Conservation (phyloP, 2,113 vertebrate species). For the Tupaia tana region DNA sequence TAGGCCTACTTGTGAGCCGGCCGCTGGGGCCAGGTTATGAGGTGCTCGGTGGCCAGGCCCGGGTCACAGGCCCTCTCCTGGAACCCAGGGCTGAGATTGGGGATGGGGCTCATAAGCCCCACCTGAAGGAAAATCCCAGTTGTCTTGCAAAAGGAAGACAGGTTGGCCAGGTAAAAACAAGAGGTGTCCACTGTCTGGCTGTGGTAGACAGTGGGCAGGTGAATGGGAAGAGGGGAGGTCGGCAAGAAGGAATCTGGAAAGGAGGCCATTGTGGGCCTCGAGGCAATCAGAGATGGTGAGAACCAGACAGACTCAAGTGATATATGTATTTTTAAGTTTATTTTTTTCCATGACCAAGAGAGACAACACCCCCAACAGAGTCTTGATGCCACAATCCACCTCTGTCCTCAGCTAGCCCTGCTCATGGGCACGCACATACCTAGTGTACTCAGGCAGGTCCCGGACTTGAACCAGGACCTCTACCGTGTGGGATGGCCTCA, state of each 20-base stretch:
- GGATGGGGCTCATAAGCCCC: neutral
- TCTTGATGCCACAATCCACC: no score
- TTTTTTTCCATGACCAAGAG: no score
- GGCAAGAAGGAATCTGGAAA: neutral
- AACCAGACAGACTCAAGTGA: neutral
- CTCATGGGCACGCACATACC: no score
- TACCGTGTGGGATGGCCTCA: no score
- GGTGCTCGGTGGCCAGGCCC: neutral
- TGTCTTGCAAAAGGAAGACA: neutral
- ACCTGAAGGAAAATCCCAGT: neutral
- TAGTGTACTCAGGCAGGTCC: no score
- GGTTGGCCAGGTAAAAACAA: neutral
- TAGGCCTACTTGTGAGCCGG: neutral
- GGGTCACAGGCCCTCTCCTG: neutral
- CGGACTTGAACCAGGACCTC: no score
- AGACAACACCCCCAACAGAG: no score
- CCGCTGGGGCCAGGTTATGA: neutral
- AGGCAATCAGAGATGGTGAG: neutral
- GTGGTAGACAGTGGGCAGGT: neutral
- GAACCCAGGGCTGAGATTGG: no score
- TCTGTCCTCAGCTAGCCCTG: no score
- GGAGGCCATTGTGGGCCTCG: neutral
- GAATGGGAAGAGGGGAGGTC: neutral
- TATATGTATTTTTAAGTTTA: no score
- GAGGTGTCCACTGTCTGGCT: neutral